Evolutionary conservation across 1,140 invertebrate genomes (phyloP), one percentile per base, ranked within the genome.

Genomic region (Mylabris phalerata): DNA sequence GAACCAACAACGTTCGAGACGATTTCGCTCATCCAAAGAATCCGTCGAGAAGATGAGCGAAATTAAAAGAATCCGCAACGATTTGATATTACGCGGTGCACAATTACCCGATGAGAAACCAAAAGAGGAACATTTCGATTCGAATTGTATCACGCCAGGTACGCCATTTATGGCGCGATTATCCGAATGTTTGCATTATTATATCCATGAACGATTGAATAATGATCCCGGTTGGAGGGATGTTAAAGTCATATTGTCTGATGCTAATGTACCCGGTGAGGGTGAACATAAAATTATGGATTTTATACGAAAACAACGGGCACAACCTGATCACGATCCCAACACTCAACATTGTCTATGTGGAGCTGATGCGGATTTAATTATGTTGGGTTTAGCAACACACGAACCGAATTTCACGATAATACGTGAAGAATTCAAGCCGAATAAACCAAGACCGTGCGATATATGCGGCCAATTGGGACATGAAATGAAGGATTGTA

Each of bases 271-370:
- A 6, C 96, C 96, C 9, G 96, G 96, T 13, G 96, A 99, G 79
- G 96, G 96, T 19, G 96, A 99, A 77, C 96, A 99, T 71, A 99
- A 98, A 78, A 98, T 99, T 65, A 98, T 98, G 96, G 95, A 99
- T 77, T 99, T 86, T 74, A 97, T 99, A 63, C 80, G 97, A n/a
- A 86, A 85, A 68, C 96, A 98, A 77, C 84, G 95, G 80, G 92
- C 89, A 19, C 92, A 95, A 75, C 93, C 93, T 0, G 87, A 94
- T 76, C 95, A 99, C 77, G 92, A 99, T 76, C 93, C 97, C 0
- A 98, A 99, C 73, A 98, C 96, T 0, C 88, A 93, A 60, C 98
- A 99, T 76, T 95, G 95, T 63, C 75, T 99, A 1, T 99, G 95
- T 79, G 98, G 98, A 59, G 97, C 97, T 9, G 98, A 99, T 78